phyloP scores from a whole-genome alignment of 1,140 invertebrate species.

The Megalopta genalis region DNA sequence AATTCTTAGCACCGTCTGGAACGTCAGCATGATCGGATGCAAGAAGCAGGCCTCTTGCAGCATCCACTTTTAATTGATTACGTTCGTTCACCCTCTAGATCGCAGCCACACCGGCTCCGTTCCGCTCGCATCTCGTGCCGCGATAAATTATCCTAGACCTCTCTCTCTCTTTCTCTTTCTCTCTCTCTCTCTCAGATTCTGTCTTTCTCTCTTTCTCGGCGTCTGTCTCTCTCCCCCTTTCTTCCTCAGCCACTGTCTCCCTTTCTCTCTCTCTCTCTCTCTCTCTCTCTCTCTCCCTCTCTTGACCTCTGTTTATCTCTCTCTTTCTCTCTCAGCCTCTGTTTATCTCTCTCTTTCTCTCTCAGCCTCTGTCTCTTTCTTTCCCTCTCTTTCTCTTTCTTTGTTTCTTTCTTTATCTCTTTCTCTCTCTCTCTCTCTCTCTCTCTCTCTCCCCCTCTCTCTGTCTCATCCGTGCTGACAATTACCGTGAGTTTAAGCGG shows the following conservation, averaged over 20 bases:
- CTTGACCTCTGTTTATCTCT: too few relatives aligned
- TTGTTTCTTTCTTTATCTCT: too few relatives aligned
- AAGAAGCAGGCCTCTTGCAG: background rate
- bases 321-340: background rate
- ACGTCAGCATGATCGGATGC: background rate
- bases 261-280: background rate
- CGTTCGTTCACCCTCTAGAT: background rate
- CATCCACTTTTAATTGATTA: background rate
- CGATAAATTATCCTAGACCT: constrained; percentile 3
- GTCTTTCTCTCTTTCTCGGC: background rate
- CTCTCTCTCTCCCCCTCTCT: background rate
- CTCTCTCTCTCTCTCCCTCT: background rate
- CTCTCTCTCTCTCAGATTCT: background rate
- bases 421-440: background rate
- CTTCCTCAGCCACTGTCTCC: too few relatives aligned
- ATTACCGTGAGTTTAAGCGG: constrained; percentile 5
- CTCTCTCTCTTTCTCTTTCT: too few relatives aligned
- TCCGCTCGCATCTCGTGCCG: background rate
- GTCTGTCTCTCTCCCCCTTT: background rate
- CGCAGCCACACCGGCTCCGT: background rate
- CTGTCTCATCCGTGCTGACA: background rate
- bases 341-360: background rate
- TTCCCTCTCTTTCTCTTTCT: background rate
- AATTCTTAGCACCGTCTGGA: too few relatives aligned
- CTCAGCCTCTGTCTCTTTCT: background rate